These are phyloP conservation scores for Nothobranchius kuhntae DNA, from an alignment of 2,113 vertebrate genomes.

Conservation along the genomic window DNA sequence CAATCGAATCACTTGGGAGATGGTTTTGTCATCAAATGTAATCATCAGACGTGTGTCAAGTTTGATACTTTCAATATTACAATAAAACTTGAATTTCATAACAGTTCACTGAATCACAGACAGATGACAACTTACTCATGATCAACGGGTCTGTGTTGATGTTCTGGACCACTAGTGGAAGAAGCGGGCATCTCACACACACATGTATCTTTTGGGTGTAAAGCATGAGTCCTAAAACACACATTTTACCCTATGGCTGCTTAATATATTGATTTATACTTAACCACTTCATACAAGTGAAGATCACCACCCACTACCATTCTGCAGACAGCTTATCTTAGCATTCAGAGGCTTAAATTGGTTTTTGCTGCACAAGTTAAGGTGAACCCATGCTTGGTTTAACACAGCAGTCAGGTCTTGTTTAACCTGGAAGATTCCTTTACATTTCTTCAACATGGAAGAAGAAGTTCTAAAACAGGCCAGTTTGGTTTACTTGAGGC, in stretches of 20 bases:
- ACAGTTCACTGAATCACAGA: too few species aligned
- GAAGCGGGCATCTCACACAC: too few species aligned
- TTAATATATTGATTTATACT: neutral
- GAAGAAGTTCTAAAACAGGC: neutral
- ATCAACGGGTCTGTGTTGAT: too few species aligned
- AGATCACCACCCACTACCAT: neutral
- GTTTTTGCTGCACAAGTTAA: neutral
- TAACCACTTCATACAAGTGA: neutral
- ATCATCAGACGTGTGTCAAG: neutral
- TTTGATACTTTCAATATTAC: neutral
- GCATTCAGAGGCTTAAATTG: neutral
- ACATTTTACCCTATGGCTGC: neutral
- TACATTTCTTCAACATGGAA: neutral
- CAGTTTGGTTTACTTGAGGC: neutral
- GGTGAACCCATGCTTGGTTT: neutral
- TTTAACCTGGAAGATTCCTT: neutral
- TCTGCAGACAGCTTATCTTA: neutral
- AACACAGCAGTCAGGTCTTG: neutral
- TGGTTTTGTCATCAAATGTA: neutral
- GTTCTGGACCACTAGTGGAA: too few species aligned
- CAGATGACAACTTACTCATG: too few species aligned
- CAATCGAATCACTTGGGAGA: neutral
- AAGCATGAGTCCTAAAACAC: neutral
- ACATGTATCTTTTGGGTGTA: too few species aligned
- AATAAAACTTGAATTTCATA: too few species aligned